Conservation (phyloP, 1,140 invertebrate species). For the Mya arenaria region DNA sequence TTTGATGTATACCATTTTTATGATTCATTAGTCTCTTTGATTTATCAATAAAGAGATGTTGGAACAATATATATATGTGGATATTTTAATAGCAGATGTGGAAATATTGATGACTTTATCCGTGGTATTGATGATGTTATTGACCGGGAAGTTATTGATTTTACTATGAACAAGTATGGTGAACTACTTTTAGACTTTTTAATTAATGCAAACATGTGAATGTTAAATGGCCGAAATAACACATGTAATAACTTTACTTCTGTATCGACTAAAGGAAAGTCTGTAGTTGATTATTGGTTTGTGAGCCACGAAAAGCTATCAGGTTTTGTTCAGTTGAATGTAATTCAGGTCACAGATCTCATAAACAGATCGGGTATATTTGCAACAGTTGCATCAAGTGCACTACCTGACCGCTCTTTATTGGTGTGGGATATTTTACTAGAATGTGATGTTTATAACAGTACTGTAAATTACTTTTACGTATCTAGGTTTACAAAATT, state of each 20-base stretch:
- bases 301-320: background rate
- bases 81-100: slow-evolving; percentile 44
- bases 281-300: slow-evolving; percentile 43
- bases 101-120: slow-evolving; percentile 38
- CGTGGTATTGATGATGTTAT: slow-evolving; percentile 22
- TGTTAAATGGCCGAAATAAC: slow-evolving; percentile 32
- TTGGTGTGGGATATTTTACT: slow-evolving; percentile 4
- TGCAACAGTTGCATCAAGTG: background rate
- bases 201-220: slow-evolving; percentile 39
- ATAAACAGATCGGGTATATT: slow-evolving; percentile 2
- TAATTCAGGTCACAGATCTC: slow-evolving; percentile 29
- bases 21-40: background rate
- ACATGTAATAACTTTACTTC: slow-evolving; percentile 23
- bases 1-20: background rate
- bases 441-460: background rate
- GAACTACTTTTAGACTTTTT: slow-evolving; percentile 37
- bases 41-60: background rate
- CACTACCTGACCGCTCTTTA: slow-evolving; percentile 1
- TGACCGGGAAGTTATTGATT: slow-evolving; percentile 24
- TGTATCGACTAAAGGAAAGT: slow-evolving; percentile 25
- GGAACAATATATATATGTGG: background rate
- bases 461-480: no score
- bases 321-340: background rate
- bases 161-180: slow-evolving; percentile 35
- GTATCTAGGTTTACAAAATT: no score